Base-by-base conservation (phyloP, 2,113 vertebrate species). In the Megatriorchis doriae region DNA sequence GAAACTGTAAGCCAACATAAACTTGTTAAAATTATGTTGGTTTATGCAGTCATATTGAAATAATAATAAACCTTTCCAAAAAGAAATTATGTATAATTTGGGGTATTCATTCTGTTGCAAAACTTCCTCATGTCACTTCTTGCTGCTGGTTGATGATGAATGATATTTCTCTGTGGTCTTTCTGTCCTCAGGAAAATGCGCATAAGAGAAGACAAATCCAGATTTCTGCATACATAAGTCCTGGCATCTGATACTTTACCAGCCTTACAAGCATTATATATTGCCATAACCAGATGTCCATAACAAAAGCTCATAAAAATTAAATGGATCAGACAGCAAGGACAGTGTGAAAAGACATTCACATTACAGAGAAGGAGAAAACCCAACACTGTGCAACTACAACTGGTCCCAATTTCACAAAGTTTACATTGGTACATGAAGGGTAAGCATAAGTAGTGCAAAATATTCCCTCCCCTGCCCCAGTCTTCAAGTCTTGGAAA, bases 1-100 rank as follows among this genome's bases (percentile, higher is more conserved):
- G 4, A 8, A 94, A 53, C 26, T 65, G 32, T 58, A 89, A 73
- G 96, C 94, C 97, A 97, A 96, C 21, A 93, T 38, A 97, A 96
- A 74, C 45, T 88, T 72, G 59, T 86, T 84, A 78, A 93, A 94
- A 93, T 90, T 34, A 73, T 15, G n/a, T 61, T 87, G 56, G 5
- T 95, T 89, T 93, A 91, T 52, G 53, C 27, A 86, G 56, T 7
- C 83, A 91, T 45, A 84, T 38, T 93, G 92, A 94, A 96, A 92
- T 79, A 50, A 68, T 91, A 90, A 36, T 6, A 36, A 71, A 58
- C 1, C 38, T 67, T 91, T 93, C 83, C 67, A 90, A 74, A 88
- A 77, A 55, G 86, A 86, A 92, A 71, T 50, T 0, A 58, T 27
- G 14, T 52, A 26, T 81, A 91, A 95, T 86, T 77, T 83, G 19